Conservation (phyloP, 2,888 invertebrate species). For the Phoronis australis region DNA sequence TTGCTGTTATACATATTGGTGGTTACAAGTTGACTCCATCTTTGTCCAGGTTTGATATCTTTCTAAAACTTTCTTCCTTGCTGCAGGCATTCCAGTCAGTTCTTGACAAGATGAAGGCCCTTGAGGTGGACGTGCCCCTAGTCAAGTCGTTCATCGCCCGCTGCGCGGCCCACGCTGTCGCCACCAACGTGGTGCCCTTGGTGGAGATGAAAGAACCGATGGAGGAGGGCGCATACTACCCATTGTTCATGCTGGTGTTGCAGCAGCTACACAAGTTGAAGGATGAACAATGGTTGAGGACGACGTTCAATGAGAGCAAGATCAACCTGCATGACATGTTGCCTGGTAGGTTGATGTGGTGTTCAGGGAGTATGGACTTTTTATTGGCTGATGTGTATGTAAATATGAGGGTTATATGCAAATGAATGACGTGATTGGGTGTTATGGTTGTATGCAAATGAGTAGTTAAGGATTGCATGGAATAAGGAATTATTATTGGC, state of each 20-base stretch:
- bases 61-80: neutral
- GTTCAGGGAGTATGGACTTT: no score
- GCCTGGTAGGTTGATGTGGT: no score
- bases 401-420: no score
- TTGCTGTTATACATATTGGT: no score
- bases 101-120: constrained; percentile 65
- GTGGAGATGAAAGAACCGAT: constrained; percentile 72
- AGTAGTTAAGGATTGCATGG: no score
- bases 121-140: constrained; percentile 68
- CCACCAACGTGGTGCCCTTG: constrained; percentile 63
- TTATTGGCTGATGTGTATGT: no score
- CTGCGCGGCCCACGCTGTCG: constrained; percentile 58
- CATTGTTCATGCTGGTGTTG: constrained; percentile 79
- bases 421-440: no score
- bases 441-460: no score
- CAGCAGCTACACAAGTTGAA: constrained; percentile 74
- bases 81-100: constrained; percentile 49
- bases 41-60: no score
- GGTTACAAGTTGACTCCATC: no score
- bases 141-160: constrained; percentile 66
- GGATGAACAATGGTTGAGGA: constrained; percentile 70
- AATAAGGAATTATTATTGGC: no score
- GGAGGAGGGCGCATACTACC: constrained; percentile 77
- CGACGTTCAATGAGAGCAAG: constrained; percentile 78
- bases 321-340: constrained; percentile 67